Conservation (phyloP, 2,797 vertebrate genomes). For the Smutsia gigantea region DNA sequence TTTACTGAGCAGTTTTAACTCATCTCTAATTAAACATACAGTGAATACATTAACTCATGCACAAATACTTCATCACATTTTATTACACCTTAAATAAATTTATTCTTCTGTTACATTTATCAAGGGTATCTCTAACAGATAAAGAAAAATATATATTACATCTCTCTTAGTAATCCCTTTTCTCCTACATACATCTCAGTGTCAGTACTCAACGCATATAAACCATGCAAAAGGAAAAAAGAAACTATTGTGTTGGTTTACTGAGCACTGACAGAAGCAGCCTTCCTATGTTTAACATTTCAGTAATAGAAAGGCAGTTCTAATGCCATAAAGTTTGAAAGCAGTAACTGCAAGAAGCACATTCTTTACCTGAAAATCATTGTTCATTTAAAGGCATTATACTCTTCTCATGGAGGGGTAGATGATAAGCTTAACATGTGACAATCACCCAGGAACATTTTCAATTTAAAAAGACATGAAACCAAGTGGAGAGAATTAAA, state of each 20-base stretch:
- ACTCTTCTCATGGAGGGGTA: background rate
- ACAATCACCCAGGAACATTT: background rate
- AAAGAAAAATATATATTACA: background rate
- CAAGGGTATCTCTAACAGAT: constrained; percentile 42
- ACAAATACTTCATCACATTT: constrained; percentile 37
- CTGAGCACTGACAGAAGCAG: background rate
- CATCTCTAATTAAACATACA: constrained; percentile 54
- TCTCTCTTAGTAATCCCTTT: background rate
- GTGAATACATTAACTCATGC: background rate
- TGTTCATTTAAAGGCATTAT: constrained; percentile 35
- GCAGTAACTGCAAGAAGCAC: constrained; percentile 31
- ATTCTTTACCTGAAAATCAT: constrained; percentile 32
- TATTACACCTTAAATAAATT: constrained; percentile 59
- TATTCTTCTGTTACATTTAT: background rate
- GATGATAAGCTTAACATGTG: background rate
- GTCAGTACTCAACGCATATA: constrained; percentile 11
- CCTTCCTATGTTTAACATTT: constrained; percentile 61
- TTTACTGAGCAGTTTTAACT: constrained; percentile 59
- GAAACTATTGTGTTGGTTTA: constrained; percentile 45
- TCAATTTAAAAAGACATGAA: background rate
- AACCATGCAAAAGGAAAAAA: constrained; percentile 38
- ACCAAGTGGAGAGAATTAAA: background rate
- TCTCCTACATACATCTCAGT: background rate
- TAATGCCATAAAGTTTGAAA: constrained; percentile 61
- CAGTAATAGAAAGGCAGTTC: constrained; percentile 50